Percentiles rank a stretch among this genome's conserved stretches.
These are phyloP conservation scores for Drosophila tsacasi DNA, from an alignment of 1,140 invertebrate genomes.

Conservation along the genomic window DNA sequence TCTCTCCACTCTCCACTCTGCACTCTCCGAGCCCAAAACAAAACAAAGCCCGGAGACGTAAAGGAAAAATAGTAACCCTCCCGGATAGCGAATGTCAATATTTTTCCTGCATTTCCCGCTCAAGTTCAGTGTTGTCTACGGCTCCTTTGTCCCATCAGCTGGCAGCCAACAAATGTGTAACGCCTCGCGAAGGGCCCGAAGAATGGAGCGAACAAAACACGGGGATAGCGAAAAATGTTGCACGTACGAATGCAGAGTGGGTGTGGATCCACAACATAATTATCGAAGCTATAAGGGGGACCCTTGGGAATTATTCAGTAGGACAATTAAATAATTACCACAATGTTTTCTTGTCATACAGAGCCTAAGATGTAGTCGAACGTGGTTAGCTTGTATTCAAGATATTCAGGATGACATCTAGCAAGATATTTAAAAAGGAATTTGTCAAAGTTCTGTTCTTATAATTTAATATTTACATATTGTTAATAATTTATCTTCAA, in stretches of 20 bases:
- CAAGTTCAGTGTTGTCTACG: slow-evolving; percentile 48
- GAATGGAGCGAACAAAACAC: slow-evolving; percentile 54
- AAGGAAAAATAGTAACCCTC: slow-evolving; percentile 38
- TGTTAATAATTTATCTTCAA: not conserved
- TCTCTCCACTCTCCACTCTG: slow-evolving; percentile 47
- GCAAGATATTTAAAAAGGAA: not conserved
- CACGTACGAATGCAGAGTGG: not conserved
- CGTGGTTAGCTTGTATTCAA: not conserved
- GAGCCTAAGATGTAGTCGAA: not conserved
- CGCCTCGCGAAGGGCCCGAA: not conserved
- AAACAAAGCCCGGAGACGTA: slow-evolving; percentile 42
- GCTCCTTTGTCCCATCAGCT: slow-evolving; percentile 34
- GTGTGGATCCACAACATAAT: slow-evolving; percentile 9
- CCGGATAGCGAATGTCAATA: slow-evolving; percentile 54
- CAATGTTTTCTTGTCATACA: not conserved
- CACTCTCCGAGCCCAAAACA: slow-evolving; percentile 46
- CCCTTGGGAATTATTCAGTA: slow-evolving; percentile 19
- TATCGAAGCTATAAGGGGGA: slow-evolving; percentile 3
- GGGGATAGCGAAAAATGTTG: slow-evolving; percentile 24
- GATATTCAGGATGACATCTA: not conserved
- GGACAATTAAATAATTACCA: slow-evolving; percentile 26
- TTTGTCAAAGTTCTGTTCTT: rapidly evolving
- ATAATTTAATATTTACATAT: not conserved
- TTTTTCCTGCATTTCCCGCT: slow-evolving; percentile 38
- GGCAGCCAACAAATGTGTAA: slow-evolving; percentile 25